A percentile compares a stretch with the other conserved stretches of the same genome.
These are phyloP conservation scores for Pomacea maculata DNA, from an alignment of 1,140 invertebrate genomes.

Conservation along the genomic window DNA sequence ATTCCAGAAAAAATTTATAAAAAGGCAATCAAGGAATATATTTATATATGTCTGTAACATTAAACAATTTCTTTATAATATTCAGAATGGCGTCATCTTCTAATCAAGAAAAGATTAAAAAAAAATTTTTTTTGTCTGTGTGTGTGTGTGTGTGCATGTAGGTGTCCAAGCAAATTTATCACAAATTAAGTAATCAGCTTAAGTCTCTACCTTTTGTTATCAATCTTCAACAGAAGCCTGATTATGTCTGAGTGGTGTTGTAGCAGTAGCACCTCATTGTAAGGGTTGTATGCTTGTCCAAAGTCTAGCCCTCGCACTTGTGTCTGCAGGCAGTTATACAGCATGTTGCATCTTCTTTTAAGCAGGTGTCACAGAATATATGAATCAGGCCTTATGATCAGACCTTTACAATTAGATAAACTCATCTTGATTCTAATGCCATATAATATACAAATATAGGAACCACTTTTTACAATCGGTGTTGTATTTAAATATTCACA, in stretches of 20 bases:
- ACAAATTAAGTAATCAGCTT: neutral
- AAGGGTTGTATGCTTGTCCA: conserved; percentile 51
- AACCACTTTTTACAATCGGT: no score
- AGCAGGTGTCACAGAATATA: no score
- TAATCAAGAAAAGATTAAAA: neutral
- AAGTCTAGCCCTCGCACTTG: no score
- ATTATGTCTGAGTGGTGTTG: conserved; percentile 55
- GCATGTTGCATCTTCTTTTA: no score
- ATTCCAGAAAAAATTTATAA: neutral
- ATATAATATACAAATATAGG: no score
- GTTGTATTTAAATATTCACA: no score
- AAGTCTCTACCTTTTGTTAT: conserved; percentile 42
- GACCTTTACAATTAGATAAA: no score
- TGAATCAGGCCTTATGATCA: no score
- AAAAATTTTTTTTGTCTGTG: neutral
- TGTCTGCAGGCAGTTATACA: no score
- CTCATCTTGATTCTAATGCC: no score
- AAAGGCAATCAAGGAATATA: neutral
- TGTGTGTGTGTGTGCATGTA: neutral
- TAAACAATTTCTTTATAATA: neutral
- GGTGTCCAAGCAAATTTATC: neutral
- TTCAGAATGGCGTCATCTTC: neutral
- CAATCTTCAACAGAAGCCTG: conserved; percentile 42
- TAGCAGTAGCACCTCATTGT: conserved; percentile 50
- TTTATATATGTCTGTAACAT: no score